Base-by-base conservation (phyloP, 1,140 invertebrate genomes). In the Ceratina calcarata region DNA sequence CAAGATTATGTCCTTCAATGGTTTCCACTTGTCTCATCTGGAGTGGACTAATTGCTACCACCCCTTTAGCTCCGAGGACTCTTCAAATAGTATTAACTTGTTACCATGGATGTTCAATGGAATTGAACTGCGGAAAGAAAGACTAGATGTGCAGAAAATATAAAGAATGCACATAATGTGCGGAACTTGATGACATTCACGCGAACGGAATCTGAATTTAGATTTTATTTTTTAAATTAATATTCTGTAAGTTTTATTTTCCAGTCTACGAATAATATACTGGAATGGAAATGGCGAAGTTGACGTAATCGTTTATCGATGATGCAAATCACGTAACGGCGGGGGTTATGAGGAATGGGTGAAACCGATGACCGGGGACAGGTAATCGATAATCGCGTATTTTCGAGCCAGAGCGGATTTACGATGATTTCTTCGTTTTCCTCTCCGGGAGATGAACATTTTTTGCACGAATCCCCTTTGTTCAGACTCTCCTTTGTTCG, bases 321-420 rank as follows among this genome's bases (percentile, higher is more conserved):
- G 67, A 88, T 89, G 87, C 84, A 87, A 90, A 89, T 90, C 87
- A 87, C 80, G 87, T 86, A 84, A 84, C 58, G 16, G 57, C 73
- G 66, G 79, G 18, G 64, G 84, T 84, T 86, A 84, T 73, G 76
- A 78, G 76, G 32, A 71, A 78, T 72, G 70, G 80, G 55, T 74
- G 22, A 51, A 58, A 60, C 45, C 72, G 81, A 83, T 85, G 72
- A 84, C 64, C 83, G 68, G 71, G 69, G 60, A 76, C 70, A 58
- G 64, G 20, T 76, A 81, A 85, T 84, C 82, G 82, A 84, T 84
- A 78, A 53, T n/a, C 49, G 75, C 66, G 67, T 73, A 58, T 66
- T 74, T 73, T 49, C 37, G 60, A 51, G 7, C 45, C 32, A 64
- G 57, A 67, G 61, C 67, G 64, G 61, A 61, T 70, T 75, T 61